phyloP scores from a whole-genome alignment of 2,888 invertebrate genomes.

The Campaea margaritaria region DNA sequence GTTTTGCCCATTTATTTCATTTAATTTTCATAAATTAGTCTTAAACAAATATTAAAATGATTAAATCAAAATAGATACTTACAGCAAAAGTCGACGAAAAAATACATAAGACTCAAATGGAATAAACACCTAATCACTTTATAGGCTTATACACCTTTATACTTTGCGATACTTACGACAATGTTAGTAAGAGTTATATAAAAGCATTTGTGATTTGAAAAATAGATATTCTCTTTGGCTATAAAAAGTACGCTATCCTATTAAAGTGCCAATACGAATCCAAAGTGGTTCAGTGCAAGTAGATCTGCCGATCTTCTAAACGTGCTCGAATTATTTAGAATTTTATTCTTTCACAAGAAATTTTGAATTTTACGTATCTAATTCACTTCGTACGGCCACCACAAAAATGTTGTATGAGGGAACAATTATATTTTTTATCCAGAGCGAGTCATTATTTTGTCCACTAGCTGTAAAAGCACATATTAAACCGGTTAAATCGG shows the following conservation, averaged over 20 bases:
- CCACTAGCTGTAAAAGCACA: not conserved
- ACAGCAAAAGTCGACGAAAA: no score
- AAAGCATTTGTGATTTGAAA: slow-evolving; percentile 32
- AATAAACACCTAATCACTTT: no score
- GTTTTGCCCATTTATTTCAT: no score
- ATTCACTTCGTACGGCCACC: slow-evolving; percentile 19
- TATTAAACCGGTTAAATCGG: not conserved
- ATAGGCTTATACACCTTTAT: slow-evolving; percentile 1
- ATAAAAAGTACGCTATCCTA: slow-evolving; percentile 23
- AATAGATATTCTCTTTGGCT: slow-evolving; percentile 34
- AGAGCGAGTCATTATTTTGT: no score
- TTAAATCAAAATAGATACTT: no score
- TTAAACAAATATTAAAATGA: no score
- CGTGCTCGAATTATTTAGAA: slow-evolving; percentile 34
- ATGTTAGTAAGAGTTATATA: slow-evolving; percentile 9
- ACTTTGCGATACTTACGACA: slow-evolving; percentile 12
- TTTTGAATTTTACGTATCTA: slow-evolving; percentile 35
- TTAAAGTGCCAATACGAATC: slow-evolving; percentile 38
- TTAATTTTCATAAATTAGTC: no score
- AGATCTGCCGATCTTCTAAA: slow-evolving; percentile 32
- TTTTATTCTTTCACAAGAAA: slow-evolving; percentile 29
- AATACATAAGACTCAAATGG: no score
- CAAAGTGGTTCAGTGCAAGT: slow-evolving; percentile 38
- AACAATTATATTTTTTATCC: no score
- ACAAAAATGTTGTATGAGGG: slow-evolving; percentile 9